Evolutionary conservation across 2,797 vertebrate species (phyloP), one percentile per base, ranked within the genome.

Genomic region (Oreortyx pictus): DNA sequence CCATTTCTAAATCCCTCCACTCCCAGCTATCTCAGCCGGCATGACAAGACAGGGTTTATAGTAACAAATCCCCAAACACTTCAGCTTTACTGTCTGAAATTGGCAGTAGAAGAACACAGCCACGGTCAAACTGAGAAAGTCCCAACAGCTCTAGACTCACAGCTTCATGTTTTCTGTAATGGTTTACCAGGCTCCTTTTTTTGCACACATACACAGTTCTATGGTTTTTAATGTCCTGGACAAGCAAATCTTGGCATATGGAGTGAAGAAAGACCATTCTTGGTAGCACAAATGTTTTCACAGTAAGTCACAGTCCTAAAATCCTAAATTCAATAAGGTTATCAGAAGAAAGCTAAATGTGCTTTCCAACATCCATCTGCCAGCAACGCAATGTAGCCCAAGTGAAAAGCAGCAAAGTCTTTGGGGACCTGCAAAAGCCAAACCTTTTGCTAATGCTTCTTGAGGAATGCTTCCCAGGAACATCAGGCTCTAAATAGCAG

Each of bases 191-290:
- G 23, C 17, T 66, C 12, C 35, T 64, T 59, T 73, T 13, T 71
- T 19, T 16, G 14, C 10, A 1, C 5, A 29, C 0, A 0, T 49
- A 41, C 27, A 78, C 17, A 60, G 54, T n/a, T 88, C 37, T 44
- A 8, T 4, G 39, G 5, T 29, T 73, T 66, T 33, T 73, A 70
- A 70, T 4, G 31, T 50, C 29, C 78, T 54, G 25, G 70, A 62
- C 37, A 66, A 91, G 70, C 43, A 56, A 19, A 72, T 78, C 43
- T 57, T 1, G 1, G 61, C 52, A 35, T 24, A 29, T 5, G 10
- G 23, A 82, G 9, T 3, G 33, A 88, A 86, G 47, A 27, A 49
- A 73, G 7, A 20, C 35, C 60, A 3, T 60, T 83, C 43, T 47
- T 70, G 33, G 31, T 39, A 79, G 54, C 25, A 14, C 1, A 4